Evolutionary conservation across 2,797 vertebrate species (phyloP), one percentile per base, ranked within the genome.

Genomic region (Microhierax caerulescens): DNA sequence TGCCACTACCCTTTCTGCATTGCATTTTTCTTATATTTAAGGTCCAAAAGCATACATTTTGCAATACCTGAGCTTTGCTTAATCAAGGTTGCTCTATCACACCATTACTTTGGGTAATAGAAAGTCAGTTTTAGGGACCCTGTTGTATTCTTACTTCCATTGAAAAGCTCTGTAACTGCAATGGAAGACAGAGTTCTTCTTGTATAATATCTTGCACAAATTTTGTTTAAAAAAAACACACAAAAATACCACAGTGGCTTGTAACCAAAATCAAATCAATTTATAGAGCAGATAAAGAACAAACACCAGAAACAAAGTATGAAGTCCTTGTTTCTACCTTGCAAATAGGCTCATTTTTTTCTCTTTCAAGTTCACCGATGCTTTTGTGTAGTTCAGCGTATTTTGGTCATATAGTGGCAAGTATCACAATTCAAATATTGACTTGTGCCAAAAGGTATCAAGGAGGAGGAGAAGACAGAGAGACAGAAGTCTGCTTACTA

Each of bases 401-500:
- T 80, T 85, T 84, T 1, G 4, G 53, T 84, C 56, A 67, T 22
- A 82, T 7, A 86, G 63, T 30, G 88, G 70, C 59, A 85, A 96
- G 47, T 64, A 79, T 76, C 54, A 86, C 70, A 87, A 70, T 88
- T 92, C 54, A 88, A 60, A 73, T 43, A 73, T 47, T 1, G 1
- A 61, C 64, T 24, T 89, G 32, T 80, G 91, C 89, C 92, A 96
- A 93, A 92, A 88, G 30, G 64, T 63, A 87, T 39, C 43, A 79
- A 45, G 18, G 45, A 88, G 88, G 64, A 72, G 13, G 20, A 54
- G 37, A 76, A 81, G 59, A 75, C 39, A 24, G 5, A 10, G 37
- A 93, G 24, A 60, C 15, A 82, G n/a, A 85, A 43, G 7, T 70
- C 53, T 74, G 25, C 22, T 56, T 51, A 28, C 64, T 61, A 45